Evolutionary conservation across 2,888 invertebrate genomes (phyloP), one percentile per base, ranked within the genome.

Genomic region (Troilus luridus): DNA sequence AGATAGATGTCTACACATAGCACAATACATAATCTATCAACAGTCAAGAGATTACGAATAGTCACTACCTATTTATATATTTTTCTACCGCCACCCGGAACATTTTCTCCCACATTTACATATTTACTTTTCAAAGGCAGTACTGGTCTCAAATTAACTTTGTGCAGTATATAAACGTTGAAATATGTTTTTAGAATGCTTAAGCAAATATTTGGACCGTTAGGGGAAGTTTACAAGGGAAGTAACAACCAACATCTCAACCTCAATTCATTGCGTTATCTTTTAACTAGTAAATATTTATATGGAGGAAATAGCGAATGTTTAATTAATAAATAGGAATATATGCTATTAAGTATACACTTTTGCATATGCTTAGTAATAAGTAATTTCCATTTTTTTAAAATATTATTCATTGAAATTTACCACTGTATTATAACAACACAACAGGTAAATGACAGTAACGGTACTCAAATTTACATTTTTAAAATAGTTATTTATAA

Each of bases 121-220:
- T 27, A 77, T 77, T 27, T 77, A 77, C 41, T 41, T 77, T 77
- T 19, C 17, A 77, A 77, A 77, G 27, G 27, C 19, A 41, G 17
- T 6, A 77, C 14, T 77, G 19, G 41, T 12, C 72, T 41, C 27
- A 41, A 77, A 19, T 41, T 27, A 41, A 77, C 72, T 77, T 67
- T 24, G 0, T 24, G 17, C 72, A 77, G 72, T 77, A 77, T 8
- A 41, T 41, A 77, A 17, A 77, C 27, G 27, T 27, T 41, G 11
- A 77, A 27, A 77, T 77, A 77, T 77, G 41, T 77, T 77, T 19
- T 17, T 19, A 41, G 72, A 77, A 41, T 41, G 41, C 41, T 19
- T 77, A 77, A 77, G 72, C 27, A 77, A 77, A 77, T 41, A 77
- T 77, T 77, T 77, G 72, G 41, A 19, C 14, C 12, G 19, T 77